Conservation (phyloP, 2,797 vertebrate species). For the Euthynnus affinis region DNA sequence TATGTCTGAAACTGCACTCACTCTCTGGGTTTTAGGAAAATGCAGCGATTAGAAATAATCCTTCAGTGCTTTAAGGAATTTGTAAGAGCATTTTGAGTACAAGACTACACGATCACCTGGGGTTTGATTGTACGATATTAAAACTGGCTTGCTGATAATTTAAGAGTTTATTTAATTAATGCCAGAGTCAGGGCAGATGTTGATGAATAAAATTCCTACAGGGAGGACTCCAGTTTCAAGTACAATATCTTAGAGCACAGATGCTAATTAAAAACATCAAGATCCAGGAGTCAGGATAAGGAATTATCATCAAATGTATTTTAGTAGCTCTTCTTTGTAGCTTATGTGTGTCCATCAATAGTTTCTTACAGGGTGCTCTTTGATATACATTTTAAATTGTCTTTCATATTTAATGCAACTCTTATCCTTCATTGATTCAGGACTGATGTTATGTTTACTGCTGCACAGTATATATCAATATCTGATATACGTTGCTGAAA, state of each 20-base stretch:
- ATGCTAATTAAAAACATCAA: conserved; percentile 74
- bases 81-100: conserved; percentile 30
- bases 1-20: conserved; percentile 27
- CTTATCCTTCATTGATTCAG: conserved; percentile 16
- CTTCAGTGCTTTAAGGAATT: conserved; percentile 35
- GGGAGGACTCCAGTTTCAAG: conserved; percentile 54
- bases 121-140: conserved; percentile 59
- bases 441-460: conserved; percentile 10
- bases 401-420: conserved; percentile 32
- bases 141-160: conserved; percentile 66
- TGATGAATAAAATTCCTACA: conserved; percentile 69
- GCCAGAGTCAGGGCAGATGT: conserved; percentile 66
- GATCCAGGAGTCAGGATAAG: conserved; percentile 57
- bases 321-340: conserved; percentile 48
- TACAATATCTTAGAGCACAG: conserved; percentile 62
- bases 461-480: neutral
- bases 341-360: conserved; percentile 45
- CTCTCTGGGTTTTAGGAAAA: conserved; percentile 26
- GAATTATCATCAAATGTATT: conserved; percentile 50
- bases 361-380: conserved; percentile 24
- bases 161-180: conserved; percentile 73
- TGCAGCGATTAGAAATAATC: conserved; percentile 33
- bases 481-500: conserved; percentile 2
- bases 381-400: conserved; percentile 15
- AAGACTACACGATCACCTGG: conserved; percentile 57